Conservation (phyloP, 2,888 invertebrate genomes). For the Drosophila borealis region DNA sequence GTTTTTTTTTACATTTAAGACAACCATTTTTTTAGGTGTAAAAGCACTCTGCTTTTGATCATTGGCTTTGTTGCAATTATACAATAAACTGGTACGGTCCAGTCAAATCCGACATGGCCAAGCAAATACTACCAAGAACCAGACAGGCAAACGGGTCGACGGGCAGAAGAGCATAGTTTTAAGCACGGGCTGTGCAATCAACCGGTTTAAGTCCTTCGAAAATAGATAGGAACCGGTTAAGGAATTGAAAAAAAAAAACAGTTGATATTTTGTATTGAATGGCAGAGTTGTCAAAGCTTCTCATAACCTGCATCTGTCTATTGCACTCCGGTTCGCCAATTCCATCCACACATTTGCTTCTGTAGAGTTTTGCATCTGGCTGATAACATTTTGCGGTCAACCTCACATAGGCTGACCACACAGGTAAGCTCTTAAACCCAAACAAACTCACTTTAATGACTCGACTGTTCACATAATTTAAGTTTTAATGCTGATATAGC, state of each 20-base stretch:
- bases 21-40: no score
- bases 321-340: constrained; percentile 15
- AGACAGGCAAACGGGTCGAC: no score
- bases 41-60: no score
- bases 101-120: no score
- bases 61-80: no score
- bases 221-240: background rate
- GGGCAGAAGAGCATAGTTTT: background rate
- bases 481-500: constrained; percentile 11
- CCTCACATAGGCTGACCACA: constrained; percentile 54
- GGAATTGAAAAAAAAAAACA: constrained; percentile 2
- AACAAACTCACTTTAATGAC: constrained; percentile 58
- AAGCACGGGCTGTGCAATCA: background rate
- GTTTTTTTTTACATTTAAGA: no score
- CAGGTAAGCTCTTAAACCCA: constrained; percentile 35
- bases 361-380: constrained; percentile 24
- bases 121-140: no score
- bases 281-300: constrained; percentile 14
- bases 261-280: constrained; percentile 3
- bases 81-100: no score
- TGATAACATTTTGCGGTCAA: constrained; percentile 55
- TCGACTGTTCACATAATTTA: constrained; percentile 43
- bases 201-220: background rate
- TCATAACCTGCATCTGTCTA: constrained; percentile 14
- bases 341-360: constrained; percentile 32